Percentiles rank a stretch among this genome's conserved stretches.
These are phyloP conservation scores for Acheta domesticus DNA, from an alignment of 2,888 invertebrate species.

Conservation along the genomic window DNA sequence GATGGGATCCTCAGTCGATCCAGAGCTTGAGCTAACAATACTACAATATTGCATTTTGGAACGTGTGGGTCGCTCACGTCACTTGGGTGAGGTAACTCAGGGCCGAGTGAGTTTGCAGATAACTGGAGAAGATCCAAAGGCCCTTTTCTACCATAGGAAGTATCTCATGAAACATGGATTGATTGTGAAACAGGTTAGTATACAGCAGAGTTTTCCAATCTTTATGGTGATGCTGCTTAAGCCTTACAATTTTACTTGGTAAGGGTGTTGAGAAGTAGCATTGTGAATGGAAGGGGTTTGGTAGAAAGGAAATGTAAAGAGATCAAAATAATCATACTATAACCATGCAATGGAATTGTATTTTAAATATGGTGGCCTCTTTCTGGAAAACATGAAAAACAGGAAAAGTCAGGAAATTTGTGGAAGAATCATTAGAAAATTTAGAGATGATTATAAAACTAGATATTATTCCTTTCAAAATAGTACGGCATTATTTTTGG, in stretches of 20 bases:
- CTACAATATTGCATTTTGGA: conserved; percentile 71
- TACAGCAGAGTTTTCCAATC: not conserved
- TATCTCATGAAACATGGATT: conserved; percentile 56
- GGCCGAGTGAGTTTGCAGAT: conserved; percentile 58
- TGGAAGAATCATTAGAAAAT: too few relatives aligned
- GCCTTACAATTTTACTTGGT: not conserved
- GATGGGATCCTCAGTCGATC: conserved; percentile 48
- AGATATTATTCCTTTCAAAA: too few relatives aligned
- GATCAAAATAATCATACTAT: too few relatives aligned
- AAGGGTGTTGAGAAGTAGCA: not conserved
- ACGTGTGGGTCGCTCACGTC: conserved; percentile 66
- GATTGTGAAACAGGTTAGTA: conserved; percentile 57
- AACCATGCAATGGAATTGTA: too few relatives aligned
- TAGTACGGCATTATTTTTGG: too few relatives aligned
- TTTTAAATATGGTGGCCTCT: too few relatives aligned
- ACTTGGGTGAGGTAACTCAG: conserved; percentile 65
- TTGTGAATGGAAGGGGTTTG: not conserved
- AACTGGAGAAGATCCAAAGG: conserved; percentile 58
- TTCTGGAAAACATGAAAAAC: too few relatives aligned
- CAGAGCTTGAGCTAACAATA: conserved; percentile 50
- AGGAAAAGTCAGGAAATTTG: too few relatives aligned
- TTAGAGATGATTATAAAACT: too few relatives aligned
- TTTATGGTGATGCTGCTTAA: not conserved
- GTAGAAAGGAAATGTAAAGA: too few relatives aligned
- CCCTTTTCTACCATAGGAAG: conserved; percentile 62